phyloP scores from a whole-genome alignment of 2,888 invertebrate genomes.

The Polyploca ridens region DNA sequence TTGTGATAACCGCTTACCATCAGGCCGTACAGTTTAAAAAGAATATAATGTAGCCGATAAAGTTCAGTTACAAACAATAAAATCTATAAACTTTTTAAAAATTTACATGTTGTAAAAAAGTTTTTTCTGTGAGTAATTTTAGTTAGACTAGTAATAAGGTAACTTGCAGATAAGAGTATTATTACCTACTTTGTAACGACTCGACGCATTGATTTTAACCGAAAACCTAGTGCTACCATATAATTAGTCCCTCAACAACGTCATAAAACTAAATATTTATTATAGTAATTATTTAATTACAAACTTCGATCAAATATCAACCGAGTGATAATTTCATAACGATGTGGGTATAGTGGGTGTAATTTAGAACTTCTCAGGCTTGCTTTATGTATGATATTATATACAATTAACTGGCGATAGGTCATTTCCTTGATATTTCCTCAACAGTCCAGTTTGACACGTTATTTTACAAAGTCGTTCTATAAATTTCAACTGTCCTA shows the following conservation, averaged over 20 bases:
- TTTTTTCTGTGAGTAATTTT: too few relatives aligned
- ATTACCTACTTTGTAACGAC: too few relatives aligned
- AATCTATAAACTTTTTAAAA: too few relatives aligned
- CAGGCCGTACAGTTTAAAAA: too few relatives aligned
- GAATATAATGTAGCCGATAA: too few relatives aligned
- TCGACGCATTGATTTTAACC: neutral
- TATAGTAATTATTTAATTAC: slow-evolving; percentile 3
- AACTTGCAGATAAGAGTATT: too few relatives aligned
- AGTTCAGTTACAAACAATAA: too few relatives aligned
- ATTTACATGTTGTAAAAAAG: too few relatives aligned
- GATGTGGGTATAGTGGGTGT: neutral
- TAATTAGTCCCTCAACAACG: slow-evolving; percentile 3
- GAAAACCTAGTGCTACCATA: neutral
- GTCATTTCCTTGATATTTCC: slow-evolving; percentile 5
- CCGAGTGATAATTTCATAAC: neutral
- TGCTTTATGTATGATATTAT: neutral
- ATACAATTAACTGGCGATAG: slow-evolving; percentile 7
- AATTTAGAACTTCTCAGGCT: neutral
- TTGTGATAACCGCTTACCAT: too few relatives aligned
- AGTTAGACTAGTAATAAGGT: too few relatives aligned
- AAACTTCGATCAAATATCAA: neutral
- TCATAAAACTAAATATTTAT: slow-evolving; percentile 2
- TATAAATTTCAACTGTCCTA: slow-evolving; percentile 32
- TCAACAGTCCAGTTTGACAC: slow-evolving; percentile 2
- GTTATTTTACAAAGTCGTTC: slow-evolving; percentile 17